Evolutionary conservation across 1,140 invertebrate species (phyloP), one percentile per base, ranked within the genome.

Genomic region (Leptinotarsa undecemlineata): DNA sequence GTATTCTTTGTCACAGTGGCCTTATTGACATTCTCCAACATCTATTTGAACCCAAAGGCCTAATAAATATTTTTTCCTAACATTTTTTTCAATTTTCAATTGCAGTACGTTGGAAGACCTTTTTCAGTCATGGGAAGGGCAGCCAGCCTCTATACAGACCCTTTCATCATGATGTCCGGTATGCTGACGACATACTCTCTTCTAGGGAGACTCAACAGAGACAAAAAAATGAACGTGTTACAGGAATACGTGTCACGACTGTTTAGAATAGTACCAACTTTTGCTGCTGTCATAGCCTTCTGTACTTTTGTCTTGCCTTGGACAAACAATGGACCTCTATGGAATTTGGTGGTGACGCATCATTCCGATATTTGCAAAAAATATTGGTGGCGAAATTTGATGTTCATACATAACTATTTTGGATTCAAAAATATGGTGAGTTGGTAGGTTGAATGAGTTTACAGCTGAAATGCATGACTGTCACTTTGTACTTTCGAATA

Each of bases 81-180:
- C 6, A 33, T 33, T 33, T 33, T 33, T 5, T 8, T 33, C 26
- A 11, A 42, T 42, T 64, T 33, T 76, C 19, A 42, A 11, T 80
- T 79, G 80, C 78, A 92, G 91, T 87, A 87, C 74, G 86, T 92
- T 63, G 89, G 90, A 0, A 88, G 89, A 86, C 89, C 90, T 0
- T 93, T 91, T 91, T 91, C 91, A 1, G 90, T 92, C 1, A 84
- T 93, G 20, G 91, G 90, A 26, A 87, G 92, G 63, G 92, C 91
- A 2, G 92, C 92, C 0, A 92, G 91, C 79, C 84, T 94, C 3
- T 93, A 94, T 78, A 94, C 92, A 2, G 92, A 94, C 84, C 91
- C 91, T 21, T 94, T 94, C 78, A 89, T 94, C 14, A 91, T 93
- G 87, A 86, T 94, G 51, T 93, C 92, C 67, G 92, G 92, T 11